Conservation (phyloP, 2,888 invertebrate genomes). For the Cosmia trapezina region DNA sequence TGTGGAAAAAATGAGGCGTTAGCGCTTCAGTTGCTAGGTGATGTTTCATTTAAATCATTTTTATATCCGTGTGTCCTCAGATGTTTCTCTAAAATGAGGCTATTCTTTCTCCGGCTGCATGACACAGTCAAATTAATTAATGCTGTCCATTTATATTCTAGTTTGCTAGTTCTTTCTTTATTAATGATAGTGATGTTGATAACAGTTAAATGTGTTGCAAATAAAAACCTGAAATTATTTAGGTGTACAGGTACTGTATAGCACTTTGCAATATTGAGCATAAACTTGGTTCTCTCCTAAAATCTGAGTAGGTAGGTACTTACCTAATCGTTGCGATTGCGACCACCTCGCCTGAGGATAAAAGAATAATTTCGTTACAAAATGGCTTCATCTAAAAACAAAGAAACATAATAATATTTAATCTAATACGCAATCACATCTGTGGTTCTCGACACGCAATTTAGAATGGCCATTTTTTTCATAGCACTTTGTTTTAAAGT, state of each 20-base stretch:
- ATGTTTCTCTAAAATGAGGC: constrained; percentile 13
- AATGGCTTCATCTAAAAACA: constrained; percentile 45
- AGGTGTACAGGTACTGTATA: too few relatives aligned
- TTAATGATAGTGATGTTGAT: background rate
- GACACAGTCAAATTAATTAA: constrained; percentile 15
- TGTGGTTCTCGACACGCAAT: constrained; percentile 35
- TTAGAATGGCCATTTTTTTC: constrained; percentile 20
- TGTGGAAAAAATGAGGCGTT: constrained; percentile 44
- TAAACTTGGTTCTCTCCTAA: too few relatives aligned
- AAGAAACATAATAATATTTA: constrained; percentile 45
- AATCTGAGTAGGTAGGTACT: too few relatives aligned
- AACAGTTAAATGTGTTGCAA: background rate
- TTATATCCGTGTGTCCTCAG: constrained; percentile 18
- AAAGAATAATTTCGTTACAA: constrained; percentile 28
- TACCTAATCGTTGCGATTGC: too few relatives aligned
- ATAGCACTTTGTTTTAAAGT: constrained; percentile 13
- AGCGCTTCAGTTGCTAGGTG: background rate
- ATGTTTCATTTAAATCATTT: constrained; percentile 30
- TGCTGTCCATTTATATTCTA: constrained; percentile 7
- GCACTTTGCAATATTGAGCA: too few relatives aligned
- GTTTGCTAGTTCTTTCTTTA: background rate
- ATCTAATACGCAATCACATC: constrained; percentile 40
- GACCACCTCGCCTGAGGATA: background rate
- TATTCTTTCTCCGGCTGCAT: constrained; percentile 11
- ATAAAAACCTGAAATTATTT: background rate